Conservation (phyloP, 2,113 vertebrate genomes). For the Mustela nigripes region DNA sequence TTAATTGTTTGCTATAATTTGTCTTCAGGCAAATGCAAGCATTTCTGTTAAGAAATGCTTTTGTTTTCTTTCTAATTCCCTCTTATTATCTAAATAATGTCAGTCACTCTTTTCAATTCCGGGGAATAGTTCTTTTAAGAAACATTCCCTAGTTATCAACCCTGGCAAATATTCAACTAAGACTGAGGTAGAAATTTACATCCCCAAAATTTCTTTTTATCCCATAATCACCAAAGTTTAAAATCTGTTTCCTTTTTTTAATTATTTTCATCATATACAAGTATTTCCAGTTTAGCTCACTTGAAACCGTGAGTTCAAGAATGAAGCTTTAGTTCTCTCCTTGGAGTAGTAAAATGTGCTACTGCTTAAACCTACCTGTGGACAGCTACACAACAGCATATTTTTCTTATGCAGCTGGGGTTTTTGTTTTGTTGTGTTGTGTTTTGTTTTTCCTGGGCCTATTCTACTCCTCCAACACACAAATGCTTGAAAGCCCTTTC, state of each 20-base stretch:
- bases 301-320: conserved; percentile 51
- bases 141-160: conserved; percentile 52
- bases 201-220: conserved; percentile 64
- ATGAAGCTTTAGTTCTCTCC: conserved; percentile 59
- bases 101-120: conserved; percentile 53
- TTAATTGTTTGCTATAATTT: conserved; percentile 67
- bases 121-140: conserved; percentile 42
- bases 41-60: conserved; percentile 61
- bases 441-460: conserved; percentile 53
- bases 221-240: conserved; percentile 56
- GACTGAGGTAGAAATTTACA: conserved; percentile 27
- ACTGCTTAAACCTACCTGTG: conserved; percentile 76
- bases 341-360: conserved; percentile 68
- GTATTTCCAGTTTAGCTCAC: conserved; percentile 45
- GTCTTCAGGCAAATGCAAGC: conserved; percentile 68
- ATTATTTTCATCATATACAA: conserved; percentile 67
- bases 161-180: conserved; percentile 51
- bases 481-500: conserved; percentile 84
- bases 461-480: conserved; percentile 77
- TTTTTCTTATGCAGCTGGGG: conserved; percentile 66
- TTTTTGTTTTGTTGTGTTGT: not conserved
- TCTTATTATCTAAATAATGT: conserved; percentile 66
- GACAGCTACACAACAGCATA: conserved; percentile 37
- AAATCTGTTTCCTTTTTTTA: conserved; percentile 67
- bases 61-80: conserved; percentile 71